Conservation (phyloP, 2,888 invertebrate genomes). For the Catonia carolina region DNA sequence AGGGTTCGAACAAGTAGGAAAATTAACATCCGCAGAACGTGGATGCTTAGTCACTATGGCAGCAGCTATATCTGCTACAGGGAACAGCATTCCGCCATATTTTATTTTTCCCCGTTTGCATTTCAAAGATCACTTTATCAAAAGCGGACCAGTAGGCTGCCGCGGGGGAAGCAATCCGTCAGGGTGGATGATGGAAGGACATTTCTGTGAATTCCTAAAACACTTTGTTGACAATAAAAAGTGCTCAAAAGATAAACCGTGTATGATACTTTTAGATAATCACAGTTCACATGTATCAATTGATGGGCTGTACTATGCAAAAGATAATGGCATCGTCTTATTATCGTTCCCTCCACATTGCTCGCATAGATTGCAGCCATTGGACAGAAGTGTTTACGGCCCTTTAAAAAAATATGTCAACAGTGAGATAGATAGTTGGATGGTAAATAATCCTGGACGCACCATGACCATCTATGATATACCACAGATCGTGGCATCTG, state of each 20-base stretch:
- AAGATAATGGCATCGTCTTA: constrained; percentile 40
- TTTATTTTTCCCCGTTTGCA: neutral
- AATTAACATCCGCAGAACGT: neutral
- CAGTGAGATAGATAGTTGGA: constrained; percentile 34
- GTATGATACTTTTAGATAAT: constrained; percentile 38
- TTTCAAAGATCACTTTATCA: constrained; percentile 6
- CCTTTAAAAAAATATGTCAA: constrained; percentile 37
- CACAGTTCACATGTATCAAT: constrained; percentile 36
- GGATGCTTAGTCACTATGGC: neutral
- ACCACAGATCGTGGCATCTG: neutral
- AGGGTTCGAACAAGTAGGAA: neutral
- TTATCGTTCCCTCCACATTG: constrained; percentile 41
- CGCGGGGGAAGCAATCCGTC: neutral
- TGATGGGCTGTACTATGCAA: constrained; percentile 36
- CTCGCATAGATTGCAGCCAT: constrained; percentile 40
- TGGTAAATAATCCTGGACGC: constrained; percentile 40
- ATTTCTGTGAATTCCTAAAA: neutral
- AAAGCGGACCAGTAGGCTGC: constrained; percentile 3
- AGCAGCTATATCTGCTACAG: neutral
- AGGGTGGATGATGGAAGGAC: neutral
- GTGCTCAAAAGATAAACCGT: constrained; percentile 30
- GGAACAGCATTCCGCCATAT: neutral
- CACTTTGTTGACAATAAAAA: neutral
- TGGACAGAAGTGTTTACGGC: constrained; percentile 36
- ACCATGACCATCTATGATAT: constrained; percentile 36